Evolutionary conservation across 2,113 vertebrate genomes (phyloP).

Genomic region (Numida meleagris): DNA sequence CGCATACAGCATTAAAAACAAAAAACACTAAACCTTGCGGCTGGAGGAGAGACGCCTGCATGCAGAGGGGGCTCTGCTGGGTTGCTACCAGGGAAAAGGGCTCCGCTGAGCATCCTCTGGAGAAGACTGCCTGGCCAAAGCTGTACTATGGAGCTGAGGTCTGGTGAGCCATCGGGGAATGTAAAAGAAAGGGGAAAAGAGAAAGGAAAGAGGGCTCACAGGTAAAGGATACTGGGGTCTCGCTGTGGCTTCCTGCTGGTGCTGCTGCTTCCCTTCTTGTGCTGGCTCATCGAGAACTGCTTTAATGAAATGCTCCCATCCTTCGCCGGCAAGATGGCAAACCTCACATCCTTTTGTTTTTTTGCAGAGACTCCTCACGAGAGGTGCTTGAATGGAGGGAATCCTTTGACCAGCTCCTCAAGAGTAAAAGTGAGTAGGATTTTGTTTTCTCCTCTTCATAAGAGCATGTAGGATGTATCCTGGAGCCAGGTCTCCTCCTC

Average conservation of each 20-base stretch:
- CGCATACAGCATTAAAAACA: not conserved
- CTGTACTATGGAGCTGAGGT: constrained; percentile 41
- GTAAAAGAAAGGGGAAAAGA: constrained; percentile 1
- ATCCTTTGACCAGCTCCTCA: constrained; percentile 90
- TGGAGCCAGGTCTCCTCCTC: not conserved
- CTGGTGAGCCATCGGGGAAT: not conserved
- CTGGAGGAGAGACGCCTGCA: not conserved
- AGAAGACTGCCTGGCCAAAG: not conserved
- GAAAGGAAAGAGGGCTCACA: constrained; percentile 34
- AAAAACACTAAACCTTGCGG: not conserved
- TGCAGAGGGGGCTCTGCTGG: not conserved
- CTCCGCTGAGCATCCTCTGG: not conserved
- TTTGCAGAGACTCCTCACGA: constrained; percentile 81
- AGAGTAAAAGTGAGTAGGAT: constrained; percentile 89
- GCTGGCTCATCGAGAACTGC: not conserved
- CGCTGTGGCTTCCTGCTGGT: not conserved
- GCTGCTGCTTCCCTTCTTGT: not conserved
- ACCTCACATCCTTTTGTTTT: constrained; percentile 1
- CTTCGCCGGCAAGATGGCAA: accelerated
- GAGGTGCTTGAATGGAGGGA: constrained; percentile 89
- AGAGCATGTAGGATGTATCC: accelerated
- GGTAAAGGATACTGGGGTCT: not conserved
- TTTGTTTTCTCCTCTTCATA: not conserved
- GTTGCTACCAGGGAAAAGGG: not conserved
- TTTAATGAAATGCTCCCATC: not conserved